Evolutionary conservation across 2,797 vertebrate genomes (phyloP), one percentile per base, ranked within the genome.

Genomic region (Myotis daubentonii): DNA sequence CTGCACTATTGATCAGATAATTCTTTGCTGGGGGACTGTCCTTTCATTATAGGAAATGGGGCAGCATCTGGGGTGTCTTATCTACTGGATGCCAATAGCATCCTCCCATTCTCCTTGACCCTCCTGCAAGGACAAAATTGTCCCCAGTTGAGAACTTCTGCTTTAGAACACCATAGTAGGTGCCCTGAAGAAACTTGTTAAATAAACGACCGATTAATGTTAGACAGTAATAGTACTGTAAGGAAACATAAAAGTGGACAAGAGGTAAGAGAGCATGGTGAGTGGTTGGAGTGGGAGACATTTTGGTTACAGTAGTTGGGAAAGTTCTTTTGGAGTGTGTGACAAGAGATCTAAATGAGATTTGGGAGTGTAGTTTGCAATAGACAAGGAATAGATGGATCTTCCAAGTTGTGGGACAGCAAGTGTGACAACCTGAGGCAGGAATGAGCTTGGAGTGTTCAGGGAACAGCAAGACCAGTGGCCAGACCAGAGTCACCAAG

Each of bases 181-280:
- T 60, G 2, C 33, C 62, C 38, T 57, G 57, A 88, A 86, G 57
- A 38, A 80, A 62, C 36, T 68, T 92, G 60, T 91, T 97, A 44
- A 91, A 41, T 71, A 65, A 94, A 41, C 81, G n/a, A 92, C 22
- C 57, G n/a, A 51, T 93, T 89, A 83, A n/a, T 57, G 11, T 62
- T 83, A 89, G 65, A 25, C 36, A 20, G 23, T 51, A 88, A 10
- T 90, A 87, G n/a, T 87, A 60, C 41, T 90, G 0, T 68, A 25
- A 93, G 71, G 33, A 80, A 72, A n/a, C 65, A 36, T 78, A 82
- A 89, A 90, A n/a, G 20, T 41, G 78, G 41, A 9, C 1, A 78
- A 28, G 28, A 7, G 22, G 25, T 28, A 55, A 65, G 57, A 72
- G 66, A 86, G 28, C 12, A 22, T n/a, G 5, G 13, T 60, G 62